These are phyloP conservation scores for Stigmatopora nigra DNA, from an alignment of 2,113 vertebrate species.

Conservation along the genomic window DNA sequence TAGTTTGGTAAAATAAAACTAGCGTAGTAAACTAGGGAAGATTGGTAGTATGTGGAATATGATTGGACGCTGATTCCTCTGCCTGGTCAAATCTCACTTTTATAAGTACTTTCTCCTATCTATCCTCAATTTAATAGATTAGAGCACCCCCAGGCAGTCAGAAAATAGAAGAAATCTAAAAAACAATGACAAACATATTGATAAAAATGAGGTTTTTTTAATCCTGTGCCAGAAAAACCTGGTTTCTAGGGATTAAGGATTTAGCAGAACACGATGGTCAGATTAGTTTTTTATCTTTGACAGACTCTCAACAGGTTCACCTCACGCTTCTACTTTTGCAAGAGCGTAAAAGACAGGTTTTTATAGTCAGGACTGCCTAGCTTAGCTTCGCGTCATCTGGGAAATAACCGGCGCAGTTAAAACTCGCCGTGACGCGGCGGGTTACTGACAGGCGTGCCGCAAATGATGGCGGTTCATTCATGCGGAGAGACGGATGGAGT, in stretches of 20 bases:
- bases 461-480: constrained; percentile 31
- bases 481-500: background rate
- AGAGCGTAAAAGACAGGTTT: constrained; percentile 8
- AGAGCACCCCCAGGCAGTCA: background rate
- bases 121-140: background rate
- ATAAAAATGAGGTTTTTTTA: constrained; percentile 39
- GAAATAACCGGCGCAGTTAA: constrained; percentile 39
- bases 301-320: constrained; percentile 29
- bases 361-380: constrained; percentile 18
- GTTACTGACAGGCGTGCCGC: constrained; percentile 33
- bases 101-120: background rate
- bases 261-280: constrained; percentile 46
- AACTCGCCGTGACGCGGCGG: constrained; percentile 31
- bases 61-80: too few species aligned
- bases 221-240: constrained; percentile 17
- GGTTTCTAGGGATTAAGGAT: constrained; percentile 46
- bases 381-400: constrained; percentile 27
- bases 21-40: too few species aligned
- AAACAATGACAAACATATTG: constrained; percentile 40
- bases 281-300: constrained; percentile 57
- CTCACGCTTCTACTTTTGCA: constrained; percentile 6
- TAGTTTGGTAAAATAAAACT: too few species aligned
- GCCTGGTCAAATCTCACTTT: too few species aligned
- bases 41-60: too few species aligned
- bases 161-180: constrained; percentile 8